Conservation (phyloP, 2,113 vertebrate species). For the Haemorhous mexicanus region DNA sequence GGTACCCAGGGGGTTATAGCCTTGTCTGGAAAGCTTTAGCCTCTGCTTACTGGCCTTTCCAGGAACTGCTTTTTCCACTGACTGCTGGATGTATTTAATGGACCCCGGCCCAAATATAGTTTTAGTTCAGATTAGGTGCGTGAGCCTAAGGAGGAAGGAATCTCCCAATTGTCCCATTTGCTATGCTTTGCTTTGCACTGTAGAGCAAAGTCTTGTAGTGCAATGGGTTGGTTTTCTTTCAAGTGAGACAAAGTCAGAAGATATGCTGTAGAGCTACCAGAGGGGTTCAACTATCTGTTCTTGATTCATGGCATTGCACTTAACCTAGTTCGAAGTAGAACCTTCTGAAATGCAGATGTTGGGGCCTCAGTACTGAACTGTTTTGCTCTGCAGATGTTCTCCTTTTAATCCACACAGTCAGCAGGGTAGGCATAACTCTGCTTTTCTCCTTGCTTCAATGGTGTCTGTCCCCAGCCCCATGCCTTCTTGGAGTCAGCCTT, state of each 20-base stretch:
- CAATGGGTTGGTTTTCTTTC: not conserved
- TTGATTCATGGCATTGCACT: rapidly evolving
- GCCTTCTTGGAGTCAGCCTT: not conserved
- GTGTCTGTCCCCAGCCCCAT: not conserved
- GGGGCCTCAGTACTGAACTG: not conserved
- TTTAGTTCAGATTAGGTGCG: not conserved
- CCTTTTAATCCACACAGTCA: not conserved
- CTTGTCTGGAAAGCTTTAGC: not conserved
- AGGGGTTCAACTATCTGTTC: not conserved
- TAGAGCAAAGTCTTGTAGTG: not conserved
- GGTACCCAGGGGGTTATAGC: not conserved
- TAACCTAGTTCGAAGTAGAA: not conserved
- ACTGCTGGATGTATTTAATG: not conserved
- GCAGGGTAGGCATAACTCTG: not conserved
- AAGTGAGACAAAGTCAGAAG: not conserved
- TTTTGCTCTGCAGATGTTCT: not conserved
- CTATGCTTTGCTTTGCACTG: not conserved
- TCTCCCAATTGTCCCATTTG: not conserved
- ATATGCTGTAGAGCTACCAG: not conserved
- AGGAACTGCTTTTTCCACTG: not conserved
- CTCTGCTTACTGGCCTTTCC: not conserved
- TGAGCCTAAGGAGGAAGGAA: not conserved
- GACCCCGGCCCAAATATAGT: not conserved
- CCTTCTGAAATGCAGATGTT: not conserved
- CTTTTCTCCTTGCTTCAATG: not conserved